Conservation (phyloP, 2,113 vertebrate genomes). For the Myotis brandtii region DNA sequence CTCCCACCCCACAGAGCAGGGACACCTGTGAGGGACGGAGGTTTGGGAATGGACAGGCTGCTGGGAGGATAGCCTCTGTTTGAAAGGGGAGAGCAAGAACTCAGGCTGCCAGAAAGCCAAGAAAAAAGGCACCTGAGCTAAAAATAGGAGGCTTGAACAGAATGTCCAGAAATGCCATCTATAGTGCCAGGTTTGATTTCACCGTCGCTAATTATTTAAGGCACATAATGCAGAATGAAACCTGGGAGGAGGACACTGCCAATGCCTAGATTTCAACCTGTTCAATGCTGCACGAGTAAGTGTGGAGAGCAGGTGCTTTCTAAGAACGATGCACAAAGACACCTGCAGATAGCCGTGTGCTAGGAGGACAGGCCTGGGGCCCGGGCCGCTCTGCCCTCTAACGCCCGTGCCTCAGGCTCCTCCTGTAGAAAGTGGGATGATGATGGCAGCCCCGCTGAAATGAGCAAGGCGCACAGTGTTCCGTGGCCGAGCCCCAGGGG, state of each 20-base stretch:
- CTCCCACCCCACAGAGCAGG: fast-evolving
- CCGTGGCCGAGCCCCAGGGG: fast-evolving
- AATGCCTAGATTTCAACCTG: too few species aligned
- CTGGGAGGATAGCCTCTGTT: neutral
- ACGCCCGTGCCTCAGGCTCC: neutral
- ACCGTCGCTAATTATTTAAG: neutral
- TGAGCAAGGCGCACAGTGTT: neutral
- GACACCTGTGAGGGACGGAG: neutral
- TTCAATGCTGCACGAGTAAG: neutral
- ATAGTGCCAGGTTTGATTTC: neutral
- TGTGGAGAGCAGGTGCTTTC: fast-evolving
- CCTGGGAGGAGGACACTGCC: neutral
- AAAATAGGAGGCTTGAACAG: neutral
- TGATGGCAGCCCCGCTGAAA: too few species aligned
- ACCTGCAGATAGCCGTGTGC: neutral
- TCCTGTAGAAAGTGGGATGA: too few species aligned
- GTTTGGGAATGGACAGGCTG: neutral
- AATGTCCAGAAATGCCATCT: neutral
- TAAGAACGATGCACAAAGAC: fast-evolving
- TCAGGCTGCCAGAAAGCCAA: neutral
- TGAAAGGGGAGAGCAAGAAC: neutral
- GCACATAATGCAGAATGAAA: neutral
- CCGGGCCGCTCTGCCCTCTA: fast-evolving
- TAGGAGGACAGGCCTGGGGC: neutral
- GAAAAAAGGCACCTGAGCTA: neutral